phyloP scores from a whole-genome alignment of 2,888 invertebrate genomes.

The Acleris cristana region DNA sequence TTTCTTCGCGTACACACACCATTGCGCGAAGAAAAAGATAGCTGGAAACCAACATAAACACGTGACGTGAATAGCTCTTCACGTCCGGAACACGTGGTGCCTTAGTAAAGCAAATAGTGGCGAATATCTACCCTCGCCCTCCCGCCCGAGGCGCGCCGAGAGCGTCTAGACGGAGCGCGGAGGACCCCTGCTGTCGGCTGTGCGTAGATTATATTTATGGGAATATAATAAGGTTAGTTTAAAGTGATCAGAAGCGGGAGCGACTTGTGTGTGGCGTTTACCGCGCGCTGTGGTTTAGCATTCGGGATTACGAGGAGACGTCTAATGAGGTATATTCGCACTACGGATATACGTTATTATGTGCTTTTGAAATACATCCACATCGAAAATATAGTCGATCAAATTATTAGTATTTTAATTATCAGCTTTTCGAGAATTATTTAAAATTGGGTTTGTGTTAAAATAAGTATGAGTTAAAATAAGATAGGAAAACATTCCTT shows the following conservation, averaged over 20 bases:
- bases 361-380: no score
- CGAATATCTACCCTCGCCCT: slow-evolving; percentile 78
- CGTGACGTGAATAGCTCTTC: slow-evolving; percentile 54
- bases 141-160: slow-evolving; percentile 59
- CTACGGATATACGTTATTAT: no score
- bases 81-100: slow-evolving; percentile 71
- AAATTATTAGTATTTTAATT: no score
- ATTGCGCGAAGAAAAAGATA: slow-evolving; percentile 13
- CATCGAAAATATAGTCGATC: no score
- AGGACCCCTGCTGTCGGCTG: slow-evolving; percentile 61
- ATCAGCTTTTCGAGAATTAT: no score
- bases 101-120: slow-evolving; percentile 75
- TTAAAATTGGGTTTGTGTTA: background rate
- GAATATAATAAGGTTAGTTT: slow-evolving; percentile 41
- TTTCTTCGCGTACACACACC: slow-evolving; percentile 6
- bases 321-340: no score
- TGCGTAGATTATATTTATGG: slow-evolving; percentile 43
- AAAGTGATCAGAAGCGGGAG: slow-evolving; percentile 31
- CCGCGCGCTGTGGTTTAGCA: background rate
- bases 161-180: slow-evolving; percentile 77
- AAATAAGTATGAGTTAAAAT: slow-evolving; percentile 22
- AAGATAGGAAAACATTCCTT: slow-evolving; percentile 46
- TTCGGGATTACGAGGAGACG: background rate
- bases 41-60: slow-evolving; percentile 32
- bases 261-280: slow-evolving; percentile 14